Conservation (phyloP, 2,888 invertebrate genomes). For the Drosophila kokeensis region DNA sequence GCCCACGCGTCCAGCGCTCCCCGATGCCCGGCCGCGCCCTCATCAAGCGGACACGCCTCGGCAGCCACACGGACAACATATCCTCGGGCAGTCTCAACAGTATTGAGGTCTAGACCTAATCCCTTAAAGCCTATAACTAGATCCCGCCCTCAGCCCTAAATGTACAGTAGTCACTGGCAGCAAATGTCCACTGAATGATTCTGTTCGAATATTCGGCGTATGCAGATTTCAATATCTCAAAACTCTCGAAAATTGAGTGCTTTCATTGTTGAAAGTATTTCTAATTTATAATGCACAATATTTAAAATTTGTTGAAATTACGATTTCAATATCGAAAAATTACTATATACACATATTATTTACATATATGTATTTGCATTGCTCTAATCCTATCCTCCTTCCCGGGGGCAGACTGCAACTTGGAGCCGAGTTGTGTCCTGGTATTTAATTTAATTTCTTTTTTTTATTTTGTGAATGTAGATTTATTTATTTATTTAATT, state of each 20-base stretch:
- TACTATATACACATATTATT: not conserved
- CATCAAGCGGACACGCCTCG: conserved; percentile 84
- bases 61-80: conserved; percentile 85
- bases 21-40: conserved; percentile 84
- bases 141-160: not conserved
- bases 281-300: not conserved
- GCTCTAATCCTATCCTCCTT: not conserved
- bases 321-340: not conserved
- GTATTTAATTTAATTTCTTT: not conserved
- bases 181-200: not conserved
- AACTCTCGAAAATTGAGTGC: not conserved
- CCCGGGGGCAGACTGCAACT: not conserved
- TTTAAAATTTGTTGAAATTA: not conserved
- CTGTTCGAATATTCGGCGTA: not conserved
- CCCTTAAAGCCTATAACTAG: not conserved
- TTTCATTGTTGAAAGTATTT: not conserved
- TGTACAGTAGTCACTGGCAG: conserved; percentile 4
- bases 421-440: conserved; percentile 1
- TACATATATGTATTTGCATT: not conserved
- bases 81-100: conserved; percentile 85
- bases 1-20: conserved; percentile 84
- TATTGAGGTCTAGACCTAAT: conserved; percentile 83
- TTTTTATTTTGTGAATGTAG: conserved; percentile 38
- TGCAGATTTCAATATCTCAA: not conserved
- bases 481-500: conserved; percentile 61